phyloP scores from a whole-genome alignment of 1,140 invertebrate species.

The Ganaspis sp. region DNA sequence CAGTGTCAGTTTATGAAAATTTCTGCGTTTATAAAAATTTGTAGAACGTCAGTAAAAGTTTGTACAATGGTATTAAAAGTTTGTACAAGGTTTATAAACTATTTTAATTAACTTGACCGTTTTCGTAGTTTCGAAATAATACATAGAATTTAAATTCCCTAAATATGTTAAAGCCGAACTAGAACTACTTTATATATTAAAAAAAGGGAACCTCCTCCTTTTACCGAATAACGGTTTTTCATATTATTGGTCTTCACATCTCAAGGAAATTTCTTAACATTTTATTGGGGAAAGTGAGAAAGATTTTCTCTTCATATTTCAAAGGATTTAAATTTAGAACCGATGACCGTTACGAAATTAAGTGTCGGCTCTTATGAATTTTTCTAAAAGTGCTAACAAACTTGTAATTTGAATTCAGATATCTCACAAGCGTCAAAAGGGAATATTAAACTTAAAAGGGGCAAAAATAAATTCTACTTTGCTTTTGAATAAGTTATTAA shows the following conservation, averaged over 20 bases:
- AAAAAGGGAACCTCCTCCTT: not conserved
- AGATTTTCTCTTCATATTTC: slow-evolving; percentile 10
- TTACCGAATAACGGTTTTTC: not conserved
- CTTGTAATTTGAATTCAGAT: slow-evolving; percentile 11
- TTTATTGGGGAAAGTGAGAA: slow-evolving; percentile 1
- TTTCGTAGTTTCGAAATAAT: too few relatives aligned
- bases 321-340: not conserved
- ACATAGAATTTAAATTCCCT: too few relatives aligned
- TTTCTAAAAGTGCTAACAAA: slow-evolving; percentile 18
- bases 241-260: not conserved
- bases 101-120: too few relatives aligned
- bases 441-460: too few relatives aligned
- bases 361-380: not conserved
- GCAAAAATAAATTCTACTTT: too few relatives aligned
- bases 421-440: not conserved
- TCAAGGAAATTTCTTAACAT: slow-evolving; percentile 10
- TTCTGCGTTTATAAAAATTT: too few relatives aligned
- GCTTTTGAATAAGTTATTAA: too few relatives aligned
- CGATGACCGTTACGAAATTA: not conserved
- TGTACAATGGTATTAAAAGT: too few relatives aligned
- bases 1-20: too few relatives aligned
- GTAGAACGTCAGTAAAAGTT: too few relatives aligned
- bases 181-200: not conserved
- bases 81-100: too few relatives aligned
- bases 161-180: too few relatives aligned